Percentiles rank a stretch among this genome's conserved stretches.
phyloP scores from a whole-genome alignment of 2,888 invertebrate genomes.

The Rotaria macrura region DNA sequence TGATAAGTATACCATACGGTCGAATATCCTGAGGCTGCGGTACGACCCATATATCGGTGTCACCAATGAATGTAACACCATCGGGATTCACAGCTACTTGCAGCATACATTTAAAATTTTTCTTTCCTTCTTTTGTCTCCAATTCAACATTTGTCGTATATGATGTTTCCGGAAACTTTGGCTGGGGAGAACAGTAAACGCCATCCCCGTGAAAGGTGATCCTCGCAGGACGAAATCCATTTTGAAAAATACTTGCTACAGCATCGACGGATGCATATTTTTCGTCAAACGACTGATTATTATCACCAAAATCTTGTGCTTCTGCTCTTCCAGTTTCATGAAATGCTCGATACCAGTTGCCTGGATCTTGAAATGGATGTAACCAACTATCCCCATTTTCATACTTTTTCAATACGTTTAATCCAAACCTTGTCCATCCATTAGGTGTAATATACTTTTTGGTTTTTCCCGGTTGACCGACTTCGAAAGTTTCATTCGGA shows the following conservation, averaged over 20 bases:
- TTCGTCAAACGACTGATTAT: neutral
- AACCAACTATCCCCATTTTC: neutral
- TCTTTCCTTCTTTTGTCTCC: neutral
- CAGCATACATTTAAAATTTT: neutral
- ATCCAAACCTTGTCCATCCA: neutral
- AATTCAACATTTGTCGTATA: neutral
- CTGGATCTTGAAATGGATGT: neutral
- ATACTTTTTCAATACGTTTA: neutral
- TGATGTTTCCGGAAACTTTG: neutral
- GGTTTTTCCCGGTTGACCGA: neutral
- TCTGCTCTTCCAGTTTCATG: neutral
- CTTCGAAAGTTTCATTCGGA: neutral
- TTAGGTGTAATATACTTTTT: neutral
- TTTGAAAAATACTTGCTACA: neutral
- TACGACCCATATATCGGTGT: neutral
- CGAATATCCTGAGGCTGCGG: neutral
- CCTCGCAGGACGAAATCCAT: neutral
- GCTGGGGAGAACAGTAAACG: neutral
- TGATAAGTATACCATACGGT: neutral
- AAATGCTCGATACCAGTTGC: neutral
- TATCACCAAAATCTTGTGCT: neutral
- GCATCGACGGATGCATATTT: neutral
- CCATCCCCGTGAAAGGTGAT: neutral
- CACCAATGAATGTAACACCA: neutral
- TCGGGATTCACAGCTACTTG: constrained; percentile 7